Evolutionary conservation across 2,797 vertebrate species (phyloP).

Genomic region (Lates japonicus): DNA sequence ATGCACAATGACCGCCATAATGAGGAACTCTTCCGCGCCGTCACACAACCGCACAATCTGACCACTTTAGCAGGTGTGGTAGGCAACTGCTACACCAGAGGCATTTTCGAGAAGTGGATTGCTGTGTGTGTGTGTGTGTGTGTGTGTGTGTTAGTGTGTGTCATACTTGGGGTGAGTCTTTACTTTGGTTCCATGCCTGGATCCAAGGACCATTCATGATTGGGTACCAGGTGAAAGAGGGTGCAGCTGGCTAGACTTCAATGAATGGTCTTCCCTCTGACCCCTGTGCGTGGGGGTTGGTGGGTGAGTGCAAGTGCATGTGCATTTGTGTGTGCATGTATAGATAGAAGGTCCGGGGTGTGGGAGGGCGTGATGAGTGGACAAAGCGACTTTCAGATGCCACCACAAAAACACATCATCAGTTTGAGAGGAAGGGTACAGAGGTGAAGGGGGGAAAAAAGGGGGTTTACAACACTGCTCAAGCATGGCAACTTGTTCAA

Average conservation of each 20-base stretch:
- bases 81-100: slow-evolving; percentile 55
- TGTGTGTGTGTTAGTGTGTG: slow-evolving; percentile 42
- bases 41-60: slow-evolving; percentile 68
- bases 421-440: slow-evolving; percentile 62
- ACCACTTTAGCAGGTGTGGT: slow-evolving; percentile 81
- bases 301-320: neutral
- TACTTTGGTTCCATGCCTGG: slow-evolving; percentile 51
- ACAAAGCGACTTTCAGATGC: slow-evolving; percentile 81
- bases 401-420: slow-evolving; percentile 72
- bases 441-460: slow-evolving; percentile 55
- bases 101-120: slow-evolving; percentile 51
- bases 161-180: slow-evolving; percentile 58
- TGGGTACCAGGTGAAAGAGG: slow-evolving; percentile 81
- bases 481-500: slow-evolving; percentile 71
- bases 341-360: slow-evolving; percentile 43
- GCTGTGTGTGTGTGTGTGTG: slow-evolving; percentile 38
- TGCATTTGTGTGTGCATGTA: slow-evolving; percentile 47
- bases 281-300: slow-evolving; percentile 29
- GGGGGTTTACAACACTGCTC: slow-evolving; percentile 69
- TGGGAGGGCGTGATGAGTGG: slow-evolving; percentile 58
- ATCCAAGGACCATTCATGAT: slow-evolving; percentile 69
- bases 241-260: slow-evolving; percentile 79
- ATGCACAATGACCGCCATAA: slow-evolving; percentile 79
- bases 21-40: slow-evolving; percentile 80
- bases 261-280: slow-evolving; percentile 73